phyloP scores from a whole-genome alignment of 2,797 vertebrate species.

The Aulostomus chinensis region DNA sequence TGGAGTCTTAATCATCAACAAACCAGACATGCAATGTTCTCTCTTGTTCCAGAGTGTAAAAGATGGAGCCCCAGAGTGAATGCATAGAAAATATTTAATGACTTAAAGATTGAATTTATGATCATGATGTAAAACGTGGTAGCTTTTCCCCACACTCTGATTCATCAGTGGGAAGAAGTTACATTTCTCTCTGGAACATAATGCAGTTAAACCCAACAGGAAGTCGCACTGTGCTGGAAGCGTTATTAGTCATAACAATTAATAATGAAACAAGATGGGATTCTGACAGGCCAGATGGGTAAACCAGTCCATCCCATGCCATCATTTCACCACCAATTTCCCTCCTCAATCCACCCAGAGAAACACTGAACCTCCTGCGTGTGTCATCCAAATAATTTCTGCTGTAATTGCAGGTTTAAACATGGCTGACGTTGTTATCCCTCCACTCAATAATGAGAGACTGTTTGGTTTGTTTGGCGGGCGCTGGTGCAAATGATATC shows the following conservation, averaged over 20 bases:
- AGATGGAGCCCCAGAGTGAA: too few species aligned
- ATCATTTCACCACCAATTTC: conserved; percentile 8
- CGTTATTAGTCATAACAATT: conserved; percentile 1
- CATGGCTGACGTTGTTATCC: conserved; percentile 1
- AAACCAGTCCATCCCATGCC: conserved; percentile 6
- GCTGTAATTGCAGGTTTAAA: conserved; percentile 21
- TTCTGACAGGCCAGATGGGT: too few species aligned
- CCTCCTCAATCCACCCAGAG: conserved; percentile 6
- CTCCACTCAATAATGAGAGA: conserved; percentile 2
- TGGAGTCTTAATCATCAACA: too few species aligned
- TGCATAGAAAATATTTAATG: too few species aligned
- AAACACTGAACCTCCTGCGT: conserved; percentile 15
- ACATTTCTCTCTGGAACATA: too few species aligned
- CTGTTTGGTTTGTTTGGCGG: conserved; percentile 46
- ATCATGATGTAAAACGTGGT: too few species aligned
- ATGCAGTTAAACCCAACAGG: not conserved
- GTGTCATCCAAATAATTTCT: conserved; percentile 4
- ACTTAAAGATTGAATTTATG: too few species aligned
- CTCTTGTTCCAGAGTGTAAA: too few species aligned
- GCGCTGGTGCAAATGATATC: conserved; percentile 23
- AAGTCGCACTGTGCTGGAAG: not conserved
- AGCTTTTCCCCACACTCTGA: too few species aligned
- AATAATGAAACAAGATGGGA: too few species aligned
- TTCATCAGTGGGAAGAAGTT: too few species aligned
- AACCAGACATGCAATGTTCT: not conserved